Evolutionary conservation across 2,797 vertebrate genomes (phyloP).

Genomic region (Gallirallus australis): DNA sequence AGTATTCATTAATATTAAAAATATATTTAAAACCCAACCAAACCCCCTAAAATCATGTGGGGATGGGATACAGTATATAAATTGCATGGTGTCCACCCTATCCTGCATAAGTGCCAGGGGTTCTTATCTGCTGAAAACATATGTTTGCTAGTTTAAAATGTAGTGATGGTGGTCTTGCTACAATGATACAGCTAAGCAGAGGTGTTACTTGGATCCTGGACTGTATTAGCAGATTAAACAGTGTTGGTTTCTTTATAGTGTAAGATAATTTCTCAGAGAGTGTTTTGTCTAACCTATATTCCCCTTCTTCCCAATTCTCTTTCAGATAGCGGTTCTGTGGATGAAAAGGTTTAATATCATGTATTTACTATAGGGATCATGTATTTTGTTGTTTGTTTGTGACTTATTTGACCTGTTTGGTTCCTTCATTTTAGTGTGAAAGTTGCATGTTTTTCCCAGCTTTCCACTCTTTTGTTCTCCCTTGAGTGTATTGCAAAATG

Average conservation of each 20-base stretch:
- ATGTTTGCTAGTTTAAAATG: background rate
- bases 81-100: background rate
- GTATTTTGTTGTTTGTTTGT: conserved; percentile 81
- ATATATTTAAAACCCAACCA: fast-evolving
- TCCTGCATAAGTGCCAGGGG: background rate
- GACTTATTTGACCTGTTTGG: conserved; percentile 75
- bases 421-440: conserved; percentile 79
- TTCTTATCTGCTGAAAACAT: background rate
- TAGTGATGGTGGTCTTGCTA: background rate
- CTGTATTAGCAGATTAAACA: background rate
- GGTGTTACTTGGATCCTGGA: background rate
- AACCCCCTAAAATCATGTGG: background rate
- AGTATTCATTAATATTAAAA: background rate
- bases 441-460: conserved; percentile 81
- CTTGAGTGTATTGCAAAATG: conserved; percentile 65
- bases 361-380: conserved; percentile 76
- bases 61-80: background rate
- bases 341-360: conserved; percentile 94
- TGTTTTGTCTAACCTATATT: conserved; percentile 80
- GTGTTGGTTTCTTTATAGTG: conserved; percentile 23
- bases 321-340: conserved; percentile 96
- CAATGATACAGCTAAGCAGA: background rate
- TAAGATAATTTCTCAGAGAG: conserved; percentile 40
- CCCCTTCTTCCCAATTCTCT: conserved; percentile 86
- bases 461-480: conserved; percentile 79